phyloP scores from a whole-genome alignment of 1,140 invertebrate species.

The Carcinoscorpius rotundicauda region DNA sequence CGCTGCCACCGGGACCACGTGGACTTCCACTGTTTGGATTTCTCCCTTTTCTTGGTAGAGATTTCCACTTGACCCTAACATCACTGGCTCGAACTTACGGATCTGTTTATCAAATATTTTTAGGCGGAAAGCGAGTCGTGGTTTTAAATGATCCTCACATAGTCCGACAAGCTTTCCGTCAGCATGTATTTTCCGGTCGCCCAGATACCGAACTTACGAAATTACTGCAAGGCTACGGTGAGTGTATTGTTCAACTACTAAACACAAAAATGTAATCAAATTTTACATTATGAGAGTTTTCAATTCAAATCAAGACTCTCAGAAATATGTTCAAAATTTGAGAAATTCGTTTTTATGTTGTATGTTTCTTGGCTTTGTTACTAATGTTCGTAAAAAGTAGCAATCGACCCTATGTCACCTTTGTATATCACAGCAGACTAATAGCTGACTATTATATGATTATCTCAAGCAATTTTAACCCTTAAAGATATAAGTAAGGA shows the following conservation, averaged over 20 bases:
- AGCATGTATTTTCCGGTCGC: conserved; percentile 70
- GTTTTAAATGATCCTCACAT: conserved; percentile 70
- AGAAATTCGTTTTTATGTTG: no score
- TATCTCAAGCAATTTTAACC: no score
- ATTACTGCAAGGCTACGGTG: conserved; percentile 78
- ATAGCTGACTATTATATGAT: no score
- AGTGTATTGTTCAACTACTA: conserved; percentile 35
- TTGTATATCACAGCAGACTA: no score
- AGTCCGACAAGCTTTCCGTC: conserved; percentile 68
- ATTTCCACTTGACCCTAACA: conserved; percentile 59
- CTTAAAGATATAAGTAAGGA: no score
- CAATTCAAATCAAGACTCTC: no score
- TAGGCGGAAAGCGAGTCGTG: conserved; percentile 67
- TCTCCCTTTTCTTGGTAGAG: conserved; percentile 57
- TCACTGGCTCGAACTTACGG: conserved; percentile 63
- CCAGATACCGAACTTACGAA: conserved; percentile 69
- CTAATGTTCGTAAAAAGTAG: no score
- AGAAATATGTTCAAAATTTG: no score
- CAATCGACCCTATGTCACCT: no score
- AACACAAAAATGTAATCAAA: no score
- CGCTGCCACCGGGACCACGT: conserved; percentile 64
- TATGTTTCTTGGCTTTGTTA: no score
- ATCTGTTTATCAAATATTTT: conserved; percentile 58
- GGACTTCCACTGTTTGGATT: conserved; percentile 69
- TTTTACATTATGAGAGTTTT: no score